A percentile compares a stretch with the other conserved stretches of the same genome.
Evolutionary conservation across 2,797 vertebrate genomes (phyloP).

Genomic region (Sebastes variabilis): DNA sequence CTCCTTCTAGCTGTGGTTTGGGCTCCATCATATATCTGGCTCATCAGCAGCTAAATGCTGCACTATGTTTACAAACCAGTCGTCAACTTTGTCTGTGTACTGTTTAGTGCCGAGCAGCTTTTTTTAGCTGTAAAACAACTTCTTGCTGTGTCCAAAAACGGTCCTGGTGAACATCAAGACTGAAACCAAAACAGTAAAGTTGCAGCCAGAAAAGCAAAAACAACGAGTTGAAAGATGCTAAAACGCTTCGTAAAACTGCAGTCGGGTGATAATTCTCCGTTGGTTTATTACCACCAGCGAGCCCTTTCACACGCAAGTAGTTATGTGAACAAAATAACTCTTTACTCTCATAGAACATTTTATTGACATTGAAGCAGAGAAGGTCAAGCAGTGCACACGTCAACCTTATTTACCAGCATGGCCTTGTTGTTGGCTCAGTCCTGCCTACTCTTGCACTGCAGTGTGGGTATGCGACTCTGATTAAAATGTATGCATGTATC

Average conservation of each 20-base stretch:
- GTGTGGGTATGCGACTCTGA: constrained; percentile 1
- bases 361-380: constrained; percentile 3
- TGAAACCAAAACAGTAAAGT: background rate
- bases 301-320: background rate
- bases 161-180: background rate
- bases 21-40: background rate
- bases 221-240: background rate
- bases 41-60: background rate
- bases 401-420: background rate
- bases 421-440: background rate
- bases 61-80: background rate
- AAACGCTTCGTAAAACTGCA: background rate
- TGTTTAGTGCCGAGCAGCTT: background rate
- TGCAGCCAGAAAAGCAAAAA: background rate
- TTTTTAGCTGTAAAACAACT: background rate
- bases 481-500: constrained; percentile 20
- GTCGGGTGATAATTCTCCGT: background rate
- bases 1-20: background rate
- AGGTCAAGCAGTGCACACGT: background rate
- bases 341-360: background rate
- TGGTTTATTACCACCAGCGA: background rate
- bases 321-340: background rate
- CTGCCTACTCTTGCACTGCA: background rate
- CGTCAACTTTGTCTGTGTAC: background rate
- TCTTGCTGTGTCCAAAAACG: background rate